phyloP scores from a whole-genome alignment of 1,140 invertebrate genomes.

The Heliconius eleuchia region DNA sequence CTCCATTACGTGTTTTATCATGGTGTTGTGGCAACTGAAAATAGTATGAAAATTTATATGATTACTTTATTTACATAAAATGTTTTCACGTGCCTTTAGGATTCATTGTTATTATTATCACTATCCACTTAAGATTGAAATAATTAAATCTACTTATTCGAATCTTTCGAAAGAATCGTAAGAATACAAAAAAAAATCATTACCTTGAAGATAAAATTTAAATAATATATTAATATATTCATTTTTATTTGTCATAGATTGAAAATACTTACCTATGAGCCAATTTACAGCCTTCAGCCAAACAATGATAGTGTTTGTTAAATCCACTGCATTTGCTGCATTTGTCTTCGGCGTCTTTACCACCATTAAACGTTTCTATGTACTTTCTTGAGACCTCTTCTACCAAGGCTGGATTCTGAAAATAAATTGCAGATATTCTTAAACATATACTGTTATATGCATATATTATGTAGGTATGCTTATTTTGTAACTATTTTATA shows the following conservation, averaged over 20 bases:
- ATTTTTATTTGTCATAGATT: not conserved
- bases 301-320: constrained; percentile 91
- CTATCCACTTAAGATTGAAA: too few relatives aligned
- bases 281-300: constrained; percentile 85
- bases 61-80: too few relatives aligned
- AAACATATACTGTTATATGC: too few relatives aligned
- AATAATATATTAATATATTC: not conserved
- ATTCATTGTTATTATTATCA: too few relatives aligned
- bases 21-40: constrained; percentile 88
- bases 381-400: constrained; percentile 81
- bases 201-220: too few relatives aligned
- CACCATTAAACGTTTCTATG: constrained; percentile 76
- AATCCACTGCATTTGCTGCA: constrained; percentile 85
- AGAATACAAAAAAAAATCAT: too few relatives aligned
- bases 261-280: constrained; percentile 83
- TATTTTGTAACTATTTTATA: too few relatives aligned
- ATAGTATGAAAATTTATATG: constrained; percentile 37
- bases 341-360: constrained; percentile 81
- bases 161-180: too few relatives aligned
- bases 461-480: too few relatives aligned
- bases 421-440: constrained; percentile 37
- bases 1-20: constrained; percentile 91
- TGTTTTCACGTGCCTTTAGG: too few relatives aligned
- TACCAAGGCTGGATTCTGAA: constrained; percentile 85
- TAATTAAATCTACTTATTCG: too few relatives aligned